These are phyloP conservation scores for Meleagris gallopavo DNA, from an alignment of 2,113 vertebrate species.

Conservation along the genomic window DNA sequence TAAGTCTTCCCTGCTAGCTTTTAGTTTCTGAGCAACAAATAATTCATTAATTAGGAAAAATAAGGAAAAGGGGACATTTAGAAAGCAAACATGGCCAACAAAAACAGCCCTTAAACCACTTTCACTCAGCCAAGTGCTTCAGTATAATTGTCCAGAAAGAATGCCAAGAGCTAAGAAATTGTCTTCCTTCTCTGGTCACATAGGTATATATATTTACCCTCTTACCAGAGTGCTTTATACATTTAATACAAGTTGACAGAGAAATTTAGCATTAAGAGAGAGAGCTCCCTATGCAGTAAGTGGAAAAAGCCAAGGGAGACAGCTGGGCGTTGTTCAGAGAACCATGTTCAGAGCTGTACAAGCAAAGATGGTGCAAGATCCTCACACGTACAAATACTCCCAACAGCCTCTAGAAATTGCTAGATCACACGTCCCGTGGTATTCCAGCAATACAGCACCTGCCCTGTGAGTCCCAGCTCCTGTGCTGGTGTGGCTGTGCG, in stretches of 20 bases:
- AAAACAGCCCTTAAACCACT: not conserved
- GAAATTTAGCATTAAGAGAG: not conserved
- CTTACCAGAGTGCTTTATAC: not conserved
- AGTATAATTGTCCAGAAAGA: not conserved
- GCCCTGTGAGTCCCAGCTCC: not conserved
- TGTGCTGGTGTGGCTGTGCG: not conserved
- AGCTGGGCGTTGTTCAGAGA: not conserved
- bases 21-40: conserved; percentile 19
- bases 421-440: too few species aligned
- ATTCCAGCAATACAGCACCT: not conserved
- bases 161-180: not conserved
- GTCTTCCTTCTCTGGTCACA: not conserved
- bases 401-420: not conserved
- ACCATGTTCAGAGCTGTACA: not conserved
- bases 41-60: conserved; percentile 13
- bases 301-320: not conserved
- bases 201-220: not conserved
- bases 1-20: not conserved
- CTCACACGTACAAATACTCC: fast-evolving
- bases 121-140: not conserved
- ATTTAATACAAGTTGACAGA: not conserved
- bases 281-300: not conserved
- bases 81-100: not conserved
- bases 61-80: not conserved
- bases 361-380: not conserved